Percentiles rank a stretch among this genome's conserved stretches.
These are phyloP conservation scores for Drosophila meridionalis DNA, from an alignment of 2,888 invertebrate genomes.

Conservation along the genomic window DNA sequence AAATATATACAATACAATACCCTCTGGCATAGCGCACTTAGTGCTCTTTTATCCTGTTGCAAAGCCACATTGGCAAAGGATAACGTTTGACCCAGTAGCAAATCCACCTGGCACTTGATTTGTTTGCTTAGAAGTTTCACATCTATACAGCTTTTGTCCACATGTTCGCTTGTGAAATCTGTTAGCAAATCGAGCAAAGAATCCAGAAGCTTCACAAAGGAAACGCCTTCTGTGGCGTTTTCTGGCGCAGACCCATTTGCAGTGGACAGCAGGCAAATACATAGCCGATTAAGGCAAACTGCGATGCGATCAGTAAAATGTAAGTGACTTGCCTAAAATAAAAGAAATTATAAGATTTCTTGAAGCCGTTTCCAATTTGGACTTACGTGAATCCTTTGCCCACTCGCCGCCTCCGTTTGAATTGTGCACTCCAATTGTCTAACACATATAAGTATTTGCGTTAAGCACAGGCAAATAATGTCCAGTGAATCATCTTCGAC, in stretches of 20 bases:
- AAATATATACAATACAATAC: conserved; percentile 33
- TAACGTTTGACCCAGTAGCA: conserved; percentile 80
- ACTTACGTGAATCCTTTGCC: conserved; percentile 65
- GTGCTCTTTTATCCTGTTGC: conserved; percentile 81
- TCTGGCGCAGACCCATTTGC: not conserved
- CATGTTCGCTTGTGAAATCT: conserved; percentile 70
- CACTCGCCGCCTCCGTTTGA: conserved; percentile 69
- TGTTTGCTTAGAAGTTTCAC: conserved; percentile 68
- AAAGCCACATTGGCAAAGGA: conserved; percentile 84
- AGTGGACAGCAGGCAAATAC: conserved; percentile 13
- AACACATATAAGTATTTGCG: conserved; percentile 82
- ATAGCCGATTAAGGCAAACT: conserved; percentile 81
- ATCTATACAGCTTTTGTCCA: conserved; percentile 38
- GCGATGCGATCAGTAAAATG: conserved; percentile 83
- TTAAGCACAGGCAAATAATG: conserved; percentile 78
- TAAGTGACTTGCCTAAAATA: conserved; percentile 75
- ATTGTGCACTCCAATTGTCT: conserved; percentile 80
- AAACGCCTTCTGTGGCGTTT: conserved; percentile 57
- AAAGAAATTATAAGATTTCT: not conserved
- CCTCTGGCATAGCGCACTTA: conserved; percentile 83
- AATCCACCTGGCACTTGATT: conserved; percentile 77
- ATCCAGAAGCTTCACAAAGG: conserved; percentile 81
- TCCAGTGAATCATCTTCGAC: conserved; percentile 56
- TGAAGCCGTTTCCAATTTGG: not conserved
- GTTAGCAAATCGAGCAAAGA: conserved; percentile 70